Evolutionary conservation across 2,797 vertebrate genomes (phyloP), one percentile per base, ranked within the genome.

Genomic region (Pampus argenteus): DNA sequence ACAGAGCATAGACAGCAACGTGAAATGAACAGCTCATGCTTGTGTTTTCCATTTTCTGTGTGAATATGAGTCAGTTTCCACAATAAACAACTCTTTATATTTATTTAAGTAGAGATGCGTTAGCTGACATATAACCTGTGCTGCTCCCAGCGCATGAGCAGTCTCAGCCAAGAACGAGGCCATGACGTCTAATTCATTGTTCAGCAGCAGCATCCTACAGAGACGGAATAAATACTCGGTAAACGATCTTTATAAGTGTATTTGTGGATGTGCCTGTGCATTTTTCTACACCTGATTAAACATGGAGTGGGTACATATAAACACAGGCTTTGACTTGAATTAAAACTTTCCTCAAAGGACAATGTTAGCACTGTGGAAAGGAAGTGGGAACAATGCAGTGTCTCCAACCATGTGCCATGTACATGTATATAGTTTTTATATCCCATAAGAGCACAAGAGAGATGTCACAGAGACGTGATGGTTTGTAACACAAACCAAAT

Each of bases 251-350:
- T 36, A 34, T 50, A 71, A 40, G 52, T 29, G 18, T 57, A 31
- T 58, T 29, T 48, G 55, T 60, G 42, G 55, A 51, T 40, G 23
- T 74, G 71, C 17, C 31, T 69, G 59, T 68, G 66, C 22, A 65
- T 79, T 69, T 76, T 44, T 56, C 44, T 57, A 23, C 23, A 6
- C 42, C 36, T 54, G 67, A 73, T 71, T 60, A 83, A 72, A 71
- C 58, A 51, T 15, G 10, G 25, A 69, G 36, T 34, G 29, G 34
- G 38, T 40, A 50, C 36, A 80, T 76, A 71, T 86, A 84, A 78
- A 54, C 66, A 56, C 22, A 56, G 56, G 45, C 52, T 71, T 64
- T 74, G 10, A 36, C 10, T 11, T 36, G 34, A 13, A 36, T 36
- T 11, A 48, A 75, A 70, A 56, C 5, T 6, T 58, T 59, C 44